Evolutionary conservation across 1,140 invertebrate genomes (phyloP).

Genomic region (Drosophila subpulchrella): DNA sequence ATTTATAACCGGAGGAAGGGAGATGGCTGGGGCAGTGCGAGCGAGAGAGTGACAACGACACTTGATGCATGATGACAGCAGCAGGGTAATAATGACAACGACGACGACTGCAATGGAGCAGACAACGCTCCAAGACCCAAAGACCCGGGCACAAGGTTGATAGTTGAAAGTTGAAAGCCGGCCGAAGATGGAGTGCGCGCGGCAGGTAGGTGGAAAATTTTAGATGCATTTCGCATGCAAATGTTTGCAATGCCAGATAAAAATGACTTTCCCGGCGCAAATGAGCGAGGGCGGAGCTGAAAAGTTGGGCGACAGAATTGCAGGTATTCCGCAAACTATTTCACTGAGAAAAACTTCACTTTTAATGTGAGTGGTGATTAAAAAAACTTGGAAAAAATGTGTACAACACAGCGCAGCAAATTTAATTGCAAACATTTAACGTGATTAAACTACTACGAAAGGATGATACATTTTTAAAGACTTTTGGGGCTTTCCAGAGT

Average conservation of each 20-base stretch:
- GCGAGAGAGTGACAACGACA: slow-evolving; percentile 63
- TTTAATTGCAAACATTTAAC: no score
- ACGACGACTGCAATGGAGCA: slow-evolving; percentile 69
- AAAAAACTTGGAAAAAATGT: neutral
- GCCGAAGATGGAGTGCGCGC: slow-evolving; percentile 32
- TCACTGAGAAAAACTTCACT: slow-evolving; percentile 18
- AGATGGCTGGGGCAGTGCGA: neutral
- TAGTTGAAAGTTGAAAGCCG: slow-evolving; percentile 34
- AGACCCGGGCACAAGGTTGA: slow-evolving; percentile 40
- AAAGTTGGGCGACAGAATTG: slow-evolving; percentile 19
- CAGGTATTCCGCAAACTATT: slow-evolving; percentile 47
- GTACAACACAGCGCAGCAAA: no score
- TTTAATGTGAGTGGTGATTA: slow-evolving; percentile 2
- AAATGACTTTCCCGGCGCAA: slow-evolving; percentile 56
- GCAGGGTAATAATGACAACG: slow-evolving; percentile 80
- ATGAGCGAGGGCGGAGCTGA: slow-evolving; percentile 1
- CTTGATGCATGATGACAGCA: slow-evolving; percentile 79
- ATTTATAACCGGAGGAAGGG: slow-evolving; percentile 40
- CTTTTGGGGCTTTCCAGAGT: no score
- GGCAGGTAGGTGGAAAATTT: slow-evolving; percentile 57
- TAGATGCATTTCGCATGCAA: slow-evolving; percentile 76
- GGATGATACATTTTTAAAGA: no score
- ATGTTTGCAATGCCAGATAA: slow-evolving; percentile 75
- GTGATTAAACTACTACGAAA: no score
- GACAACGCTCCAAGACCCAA: slow-evolving; percentile 45